Base-by-base conservation (phyloP, 2,888 invertebrate genomes). In the Aricia artaxerxes region DNA sequence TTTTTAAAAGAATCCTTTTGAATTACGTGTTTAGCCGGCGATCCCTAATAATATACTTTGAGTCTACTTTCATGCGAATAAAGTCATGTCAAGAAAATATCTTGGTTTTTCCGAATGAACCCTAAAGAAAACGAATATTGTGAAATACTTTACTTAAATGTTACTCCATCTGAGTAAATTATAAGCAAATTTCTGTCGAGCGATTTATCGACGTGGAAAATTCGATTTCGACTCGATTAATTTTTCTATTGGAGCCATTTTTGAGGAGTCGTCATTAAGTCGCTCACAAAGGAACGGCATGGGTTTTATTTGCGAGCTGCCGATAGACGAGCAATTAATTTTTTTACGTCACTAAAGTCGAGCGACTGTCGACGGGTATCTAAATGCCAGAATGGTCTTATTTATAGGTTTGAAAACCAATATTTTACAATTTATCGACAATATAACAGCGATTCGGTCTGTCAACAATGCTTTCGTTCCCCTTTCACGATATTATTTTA, bases 261-360 rank as follows among this genome's bases (percentile, higher is more conserved):
- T 82, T 84, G 82, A 82, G 81, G 80, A 82, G 83, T 84, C 83
- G 81, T 85, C 83, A 84, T 85, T 85, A 85, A 82, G 82, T 83
- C 75, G 60, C 57, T 73, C 83, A 85, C 85, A 83, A 84, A 84
- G 81, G 79, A 83, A 82, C 81, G 82, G 81, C 81, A 82, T 78
- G 78, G 81, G 81, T 83, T 83, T 83, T 84, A 84, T 84, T 83
- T 81, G 80, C 82, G 44, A 73, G 60, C 73, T 72, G 79, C 40
- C 73, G 78, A 69, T 64, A 49, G 61, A 64, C 73, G 64, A 78
- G 78, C 78, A 73, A 80, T 78, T 78, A 80, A 64, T 64, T 80
- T 80, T 78, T 80, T 80, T 79, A 79, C 61, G 79, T 80, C 80
- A 75, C 73, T 73, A 57, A 60, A 78, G 16, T 75, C 78, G 49